These are phyloP conservation scores for Coelopa frigida DNA, from an alignment of 1,140 invertebrate genomes.

Conservation along the genomic window DNA sequence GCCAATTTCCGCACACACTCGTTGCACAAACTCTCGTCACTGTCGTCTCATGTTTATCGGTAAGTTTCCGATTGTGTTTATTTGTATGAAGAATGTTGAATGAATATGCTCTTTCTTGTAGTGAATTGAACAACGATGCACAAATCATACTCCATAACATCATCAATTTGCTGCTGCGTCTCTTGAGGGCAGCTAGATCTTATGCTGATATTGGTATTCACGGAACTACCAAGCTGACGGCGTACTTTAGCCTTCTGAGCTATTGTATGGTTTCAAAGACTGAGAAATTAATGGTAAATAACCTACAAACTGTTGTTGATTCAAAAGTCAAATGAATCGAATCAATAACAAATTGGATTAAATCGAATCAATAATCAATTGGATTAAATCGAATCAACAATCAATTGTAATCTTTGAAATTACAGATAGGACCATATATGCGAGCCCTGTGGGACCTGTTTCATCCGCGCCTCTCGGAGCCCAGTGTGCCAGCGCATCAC, in stretches of 20 bases:
- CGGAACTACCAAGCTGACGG: conserved; percentile 83
- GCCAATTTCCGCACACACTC: conserved; percentile 64
- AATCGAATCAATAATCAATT: not conserved
- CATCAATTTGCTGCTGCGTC: conserved; percentile 67
- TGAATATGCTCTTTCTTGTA: conserved; percentile 12
- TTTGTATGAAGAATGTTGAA: not conserved
- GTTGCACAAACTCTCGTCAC: conserved; percentile 35
- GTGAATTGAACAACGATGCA: conserved; percentile 61
- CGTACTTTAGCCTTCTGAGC: conserved; percentile 83
- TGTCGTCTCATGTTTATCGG: conserved; percentile 37
- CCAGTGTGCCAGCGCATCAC: conserved; percentile 87
- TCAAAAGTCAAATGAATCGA: not conserved
- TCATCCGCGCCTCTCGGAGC: conserved; percentile 90
- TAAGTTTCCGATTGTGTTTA: conserved; percentile 11
- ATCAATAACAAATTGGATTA: not conserved
- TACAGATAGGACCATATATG: conserved; percentile 78
- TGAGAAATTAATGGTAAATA: conserved; percentile 83
- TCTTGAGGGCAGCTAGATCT: conserved; percentile 73
- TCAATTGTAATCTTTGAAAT: conserved; percentile 4
- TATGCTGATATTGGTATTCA: conserved; percentile 79
- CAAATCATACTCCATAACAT: conserved; percentile 75
- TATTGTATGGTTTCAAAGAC: conserved; percentile 82
- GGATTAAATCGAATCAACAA: not conserved
- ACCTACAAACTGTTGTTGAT: too few species aligned
- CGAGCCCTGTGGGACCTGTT: conserved; percentile 88